These are phyloP conservation scores for Erinaceus europaeus DNA, from an alignment of 2,113 vertebrate species.

Conservation along the genomic window DNA sequence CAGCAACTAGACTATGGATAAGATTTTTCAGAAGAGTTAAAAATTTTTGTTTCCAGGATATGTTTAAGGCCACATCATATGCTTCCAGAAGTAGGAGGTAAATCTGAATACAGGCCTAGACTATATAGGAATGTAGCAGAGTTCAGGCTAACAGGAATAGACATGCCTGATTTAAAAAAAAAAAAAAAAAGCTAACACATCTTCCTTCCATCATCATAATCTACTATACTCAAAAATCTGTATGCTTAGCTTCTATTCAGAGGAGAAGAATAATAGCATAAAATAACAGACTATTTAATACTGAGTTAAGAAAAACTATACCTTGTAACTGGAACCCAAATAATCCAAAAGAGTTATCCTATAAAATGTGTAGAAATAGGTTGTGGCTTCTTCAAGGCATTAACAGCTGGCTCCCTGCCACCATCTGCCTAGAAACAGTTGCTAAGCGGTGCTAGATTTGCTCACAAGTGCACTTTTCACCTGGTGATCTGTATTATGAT, in stretches of 20 bases:
- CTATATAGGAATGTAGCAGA: neutral
- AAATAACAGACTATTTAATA: conserved; percentile 13
- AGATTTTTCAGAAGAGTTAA: neutral
- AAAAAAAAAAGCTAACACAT: neutral
- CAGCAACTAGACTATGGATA: neutral
- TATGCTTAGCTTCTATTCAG: neutral
- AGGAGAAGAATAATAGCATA: neutral
- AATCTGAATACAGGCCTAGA: neutral
- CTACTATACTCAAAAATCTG: neutral
- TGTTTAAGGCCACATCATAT: neutral
- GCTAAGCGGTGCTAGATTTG: conserved; percentile 59
- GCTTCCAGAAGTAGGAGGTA: neutral
- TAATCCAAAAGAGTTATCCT: conserved; percentile 12
- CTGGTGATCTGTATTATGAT: conserved; percentile 51
- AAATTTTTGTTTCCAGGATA: neutral
- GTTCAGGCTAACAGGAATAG: neutral
- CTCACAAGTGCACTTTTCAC: conserved; percentile 66
- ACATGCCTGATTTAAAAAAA: neutral
- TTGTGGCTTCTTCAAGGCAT: conserved; percentile 21
- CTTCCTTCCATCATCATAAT: neutral
- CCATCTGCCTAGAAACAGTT: conserved; percentile 54
- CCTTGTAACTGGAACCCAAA: conserved; percentile 61
- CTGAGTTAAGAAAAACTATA: conserved; percentile 45
- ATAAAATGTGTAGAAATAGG: neutral
- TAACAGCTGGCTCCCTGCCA: neutral